A percentile compares a stretch with the other conserved stretches of the same genome.
Conservation (phyloP, 2,888 invertebrate genomes). For the Listrodromus nycthemerus region DNA sequence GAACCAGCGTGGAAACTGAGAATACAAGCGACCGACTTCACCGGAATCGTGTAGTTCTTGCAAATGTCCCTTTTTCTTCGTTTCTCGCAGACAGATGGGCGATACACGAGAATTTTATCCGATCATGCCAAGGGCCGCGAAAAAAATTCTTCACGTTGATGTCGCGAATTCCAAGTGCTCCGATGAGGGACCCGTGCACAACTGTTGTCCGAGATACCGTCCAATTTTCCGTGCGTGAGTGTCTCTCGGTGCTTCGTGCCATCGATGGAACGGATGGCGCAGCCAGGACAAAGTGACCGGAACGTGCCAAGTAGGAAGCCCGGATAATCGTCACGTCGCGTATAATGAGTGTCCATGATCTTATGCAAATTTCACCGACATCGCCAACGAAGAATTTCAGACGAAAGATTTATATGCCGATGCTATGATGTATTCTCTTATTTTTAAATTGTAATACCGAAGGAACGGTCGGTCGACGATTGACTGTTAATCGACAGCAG, state of each 20-base stretch:
- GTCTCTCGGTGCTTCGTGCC: slow-evolving; percentile 3
- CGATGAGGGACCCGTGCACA: neutral
- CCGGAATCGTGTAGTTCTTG: slow-evolving; percentile 34
- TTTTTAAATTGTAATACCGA: too few species aligned
- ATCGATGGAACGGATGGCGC: slow-evolving; percentile 51
- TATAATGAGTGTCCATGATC: slow-evolving; percentile 74
- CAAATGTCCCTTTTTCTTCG: neutral
- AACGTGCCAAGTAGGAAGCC: slow-evolving; percentile 51
- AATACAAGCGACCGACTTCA: slow-evolving; percentile 36
- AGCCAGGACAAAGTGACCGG: slow-evolving; percentile 39
- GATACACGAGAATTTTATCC: neutral
- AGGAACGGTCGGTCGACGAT: too few species aligned
- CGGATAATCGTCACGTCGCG: slow-evolving; percentile 71
- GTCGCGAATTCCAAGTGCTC: too few species aligned
- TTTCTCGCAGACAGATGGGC: slow-evolving; percentile 41
- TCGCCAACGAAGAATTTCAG: slow-evolving; percentile 4
- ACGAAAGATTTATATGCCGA: neutral
- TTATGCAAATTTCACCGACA: slow-evolving; percentile 72
- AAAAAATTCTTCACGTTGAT: neutral
- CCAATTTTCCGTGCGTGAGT: neutral
- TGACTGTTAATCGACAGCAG: too few species aligned
- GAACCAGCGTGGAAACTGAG: slow-evolving; percentile 57
- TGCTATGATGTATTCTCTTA: too few species aligned
- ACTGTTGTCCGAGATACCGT: neutral
- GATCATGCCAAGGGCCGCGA: too few species aligned